Conservation (phyloP, 2,888 invertebrate species). For the Caenorhabditis sp. region DNA sequence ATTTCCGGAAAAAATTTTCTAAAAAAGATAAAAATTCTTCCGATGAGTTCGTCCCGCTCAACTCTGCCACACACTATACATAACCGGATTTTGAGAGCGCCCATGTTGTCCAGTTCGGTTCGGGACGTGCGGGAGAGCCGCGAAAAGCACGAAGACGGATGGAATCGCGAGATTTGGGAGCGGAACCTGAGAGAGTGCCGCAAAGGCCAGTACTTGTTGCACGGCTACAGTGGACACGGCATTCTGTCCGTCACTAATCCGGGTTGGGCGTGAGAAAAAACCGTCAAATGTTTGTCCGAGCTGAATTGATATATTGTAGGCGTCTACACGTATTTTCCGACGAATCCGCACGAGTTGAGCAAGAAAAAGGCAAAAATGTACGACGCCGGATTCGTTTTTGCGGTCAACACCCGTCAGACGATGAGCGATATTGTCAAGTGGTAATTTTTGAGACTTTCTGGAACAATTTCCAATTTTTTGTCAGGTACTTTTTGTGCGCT, state of each 20-base stretch:
- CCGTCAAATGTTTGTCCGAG: not conserved
- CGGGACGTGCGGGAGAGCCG: conserved; percentile 37
- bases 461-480: not conserved
- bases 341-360: conserved; percentile 72
- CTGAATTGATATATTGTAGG: conserved; percentile 54
- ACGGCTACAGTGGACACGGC: conserved; percentile 71
- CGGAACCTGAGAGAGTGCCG: conserved; percentile 55
- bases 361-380: conserved; percentile 68
- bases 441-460: conserved; percentile 31
- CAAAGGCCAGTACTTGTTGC: conserved; percentile 59
- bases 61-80: too few species aligned
- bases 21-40: too few species aligned
- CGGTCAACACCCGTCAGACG: conserved; percentile 53
- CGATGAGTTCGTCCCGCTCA: too few species aligned
- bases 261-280: conserved; percentile 34
- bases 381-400: conserved; percentile 74
- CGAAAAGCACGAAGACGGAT: conserved; percentile 54
- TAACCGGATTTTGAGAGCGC: conserved; percentile 5
- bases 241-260: conserved; percentile 68
- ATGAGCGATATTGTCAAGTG: conserved; percentile 78
- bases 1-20: too few species aligned
- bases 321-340: conserved; percentile 78
- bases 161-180: conserved; percentile 48
- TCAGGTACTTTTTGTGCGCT: conserved; percentile 78
- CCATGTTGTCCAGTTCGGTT: conserved; percentile 1